These are phyloP conservation scores for Yponomeuta cagnagella DNA, from an alignment of 2,888 invertebrate genomes.

Conservation along the genomic window DNA sequence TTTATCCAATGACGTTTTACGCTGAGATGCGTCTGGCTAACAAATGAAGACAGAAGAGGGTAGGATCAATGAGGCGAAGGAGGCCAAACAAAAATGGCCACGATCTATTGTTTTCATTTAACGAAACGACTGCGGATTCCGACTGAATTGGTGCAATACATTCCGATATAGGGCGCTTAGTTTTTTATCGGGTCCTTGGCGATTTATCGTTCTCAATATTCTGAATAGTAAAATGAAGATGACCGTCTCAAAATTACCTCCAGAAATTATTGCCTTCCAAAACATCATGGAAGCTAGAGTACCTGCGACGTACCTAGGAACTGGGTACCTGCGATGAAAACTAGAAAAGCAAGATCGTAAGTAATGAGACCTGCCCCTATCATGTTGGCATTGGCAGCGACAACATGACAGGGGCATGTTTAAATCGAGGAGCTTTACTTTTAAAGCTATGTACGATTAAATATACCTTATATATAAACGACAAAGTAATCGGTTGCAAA, in stretches of 20 bases:
- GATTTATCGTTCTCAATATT: neutral
- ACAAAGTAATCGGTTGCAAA: too few species aligned
- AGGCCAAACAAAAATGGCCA: neutral
- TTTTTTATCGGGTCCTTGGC: constrained; percentile 2
- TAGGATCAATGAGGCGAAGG: neutral
- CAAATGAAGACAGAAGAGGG: constrained; percentile 4
- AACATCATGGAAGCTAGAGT: too few species aligned
- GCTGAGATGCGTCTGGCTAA: neutral
- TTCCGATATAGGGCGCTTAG: neutral
- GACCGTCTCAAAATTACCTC: neutral
- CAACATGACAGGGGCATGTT: too few species aligned
- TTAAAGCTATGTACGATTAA: too few species aligned
- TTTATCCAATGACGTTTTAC: neutral
- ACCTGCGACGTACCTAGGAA: too few species aligned
- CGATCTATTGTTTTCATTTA: constrained; percentile 13
- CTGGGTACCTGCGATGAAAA: too few species aligned
- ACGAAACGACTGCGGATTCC: constrained; percentile 4
- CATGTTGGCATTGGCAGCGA: too few species aligned
- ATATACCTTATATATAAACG: too few species aligned
- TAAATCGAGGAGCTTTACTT: too few species aligned
- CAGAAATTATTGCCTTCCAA: too few species aligned
- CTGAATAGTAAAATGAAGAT: neutral
- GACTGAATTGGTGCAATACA: constrained; percentile 11
- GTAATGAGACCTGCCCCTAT: too few species aligned
- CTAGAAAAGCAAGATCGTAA: too few species aligned